A percentile compares a stretch with the other conserved stretches of the same genome.
phyloP scores from a whole-genome alignment of 2,797 vertebrate species.

The Onychomys arenicola region DNA sequence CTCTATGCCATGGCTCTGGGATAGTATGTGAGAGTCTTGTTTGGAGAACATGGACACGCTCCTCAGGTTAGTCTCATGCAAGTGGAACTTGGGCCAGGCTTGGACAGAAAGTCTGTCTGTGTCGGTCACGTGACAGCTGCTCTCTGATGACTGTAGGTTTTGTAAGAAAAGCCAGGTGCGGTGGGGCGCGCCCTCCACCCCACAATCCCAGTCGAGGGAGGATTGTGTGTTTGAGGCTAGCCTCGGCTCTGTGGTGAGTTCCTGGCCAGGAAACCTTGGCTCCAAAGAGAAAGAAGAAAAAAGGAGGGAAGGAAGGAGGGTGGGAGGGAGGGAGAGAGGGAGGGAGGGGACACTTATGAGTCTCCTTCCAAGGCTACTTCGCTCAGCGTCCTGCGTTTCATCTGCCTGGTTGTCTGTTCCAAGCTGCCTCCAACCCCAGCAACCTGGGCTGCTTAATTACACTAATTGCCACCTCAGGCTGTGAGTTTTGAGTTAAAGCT shows the following conservation, averaged over 20 bases:
- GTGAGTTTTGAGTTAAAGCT: slow-evolving; percentile 75
- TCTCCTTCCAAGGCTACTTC: not conserved
- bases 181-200: not conserved
- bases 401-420: not conserved
- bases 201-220: not conserved
- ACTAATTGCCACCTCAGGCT: slow-evolving; percentile 78
- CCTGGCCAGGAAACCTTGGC: not conserved
- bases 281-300: not conserved
- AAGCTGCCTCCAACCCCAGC: slow-evolving; percentile 21
- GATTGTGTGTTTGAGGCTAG: not conserved
- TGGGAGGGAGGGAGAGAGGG: no score
- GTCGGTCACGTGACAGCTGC: no score
- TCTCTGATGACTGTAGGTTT: not conserved
- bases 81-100: not conserved
- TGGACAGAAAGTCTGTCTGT: not conserved
- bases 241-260: not conserved
- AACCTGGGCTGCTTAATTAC: slow-evolving; percentile 62
- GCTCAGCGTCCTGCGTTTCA: no score
- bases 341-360: no score
- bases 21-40: not conserved
- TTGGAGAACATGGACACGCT: not conserved
- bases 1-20: rapidly evolving
- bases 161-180: not conserved
- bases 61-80: no score
- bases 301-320: no score